Evolutionary conservation across 2,113 vertebrate genomes (phyloP), one percentile per base, ranked within the genome.

Genomic region (Tenrec ecaudatus): DNA sequence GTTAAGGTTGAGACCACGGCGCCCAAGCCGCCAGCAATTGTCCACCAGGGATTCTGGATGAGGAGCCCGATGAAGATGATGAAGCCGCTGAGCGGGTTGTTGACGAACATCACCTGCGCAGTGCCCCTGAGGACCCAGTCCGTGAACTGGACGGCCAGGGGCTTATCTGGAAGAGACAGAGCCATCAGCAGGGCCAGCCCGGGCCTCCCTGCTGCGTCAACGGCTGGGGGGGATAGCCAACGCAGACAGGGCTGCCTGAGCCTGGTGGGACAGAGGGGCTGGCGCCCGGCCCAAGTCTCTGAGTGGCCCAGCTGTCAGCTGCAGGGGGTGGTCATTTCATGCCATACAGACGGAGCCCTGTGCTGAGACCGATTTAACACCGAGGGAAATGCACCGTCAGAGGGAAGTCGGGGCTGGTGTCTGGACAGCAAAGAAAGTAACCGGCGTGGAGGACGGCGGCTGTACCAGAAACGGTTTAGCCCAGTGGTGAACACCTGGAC

Each of bases 41-140:
- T 98, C 99, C 98, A 99, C 99, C 99, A 99, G 0, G 98, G 98
- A 94, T 99, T 99, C 97, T 99, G 99, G 77, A 99, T 97, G 58
- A 99, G 98, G 86, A 99, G 98, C 19, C 99, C 99, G 0, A 95
- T 97, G 57, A 99, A 97, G 82, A 99, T 98, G 22, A 99, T 92
- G 47, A 99, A 83, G 0, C 99, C 99, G 4, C 99, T 99, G 62
- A 99, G 95, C 7, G 99, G 99, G 76, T 99, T 99, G 98, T 98
- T 99, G 94, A 99, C 98, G 64, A 99, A 99, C 98, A 99, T 99
- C 96, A 99, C 99, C 95, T 99, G 99, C 57, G 99, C 98, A 2
- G 98, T 97, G 1, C 99, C 99, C 40, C 99, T 98, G 88, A 99
- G 95, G 62, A 99, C 97, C 99, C 99, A 99, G 95, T 99, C 99